Conservation (phyloP, 2,888 invertebrate species). For the Tetropium fuscum region DNA sequence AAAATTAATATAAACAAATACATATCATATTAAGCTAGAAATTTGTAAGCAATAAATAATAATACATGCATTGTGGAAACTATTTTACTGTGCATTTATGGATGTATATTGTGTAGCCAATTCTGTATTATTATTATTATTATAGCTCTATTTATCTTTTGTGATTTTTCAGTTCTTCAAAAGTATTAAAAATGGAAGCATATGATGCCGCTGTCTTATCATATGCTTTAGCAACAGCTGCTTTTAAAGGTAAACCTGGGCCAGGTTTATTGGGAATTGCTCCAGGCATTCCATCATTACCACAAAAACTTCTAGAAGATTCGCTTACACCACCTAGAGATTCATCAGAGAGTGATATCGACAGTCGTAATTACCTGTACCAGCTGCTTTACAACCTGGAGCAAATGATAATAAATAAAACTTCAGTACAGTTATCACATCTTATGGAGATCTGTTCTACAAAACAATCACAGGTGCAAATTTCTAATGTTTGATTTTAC, state of each 20-base stretch:
- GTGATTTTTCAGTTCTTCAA: conserved; percentile 70
- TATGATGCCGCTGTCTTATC: conserved; percentile 66
- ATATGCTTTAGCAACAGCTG: conserved; percentile 64
- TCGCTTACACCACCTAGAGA: conserved; percentile 58
- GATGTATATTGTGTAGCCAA: too few species aligned
- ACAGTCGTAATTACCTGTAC: conserved; percentile 55
- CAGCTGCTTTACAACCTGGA: conserved; percentile 67
- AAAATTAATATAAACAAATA: too few species aligned
- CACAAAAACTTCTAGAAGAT: conserved; percentile 47
- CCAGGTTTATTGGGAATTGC: conserved; percentile 55
- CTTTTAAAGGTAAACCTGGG: conserved; percentile 56
- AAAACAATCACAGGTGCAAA: conserved; percentile 65
- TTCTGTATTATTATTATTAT: too few species aligned
- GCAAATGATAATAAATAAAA: conserved; percentile 68
- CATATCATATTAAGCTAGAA: too few species aligned
- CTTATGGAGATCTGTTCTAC: conserved; percentile 71
- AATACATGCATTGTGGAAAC: too few species aligned
- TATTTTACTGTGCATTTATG: too few species aligned
- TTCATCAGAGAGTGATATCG: conserved; percentile 42
- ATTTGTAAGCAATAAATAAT: too few species aligned
- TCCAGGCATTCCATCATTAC: conserved; percentile 42
- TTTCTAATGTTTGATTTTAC: background rate
- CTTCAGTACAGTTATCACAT: conserved; percentile 69
- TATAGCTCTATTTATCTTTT: too few species aligned
- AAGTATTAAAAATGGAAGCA: conserved; percentile 72